These are phyloP conservation scores for Glossophaga mutica DNA, from an alignment of 2,797 vertebrate genomes.

Conservation along the genomic window DNA sequence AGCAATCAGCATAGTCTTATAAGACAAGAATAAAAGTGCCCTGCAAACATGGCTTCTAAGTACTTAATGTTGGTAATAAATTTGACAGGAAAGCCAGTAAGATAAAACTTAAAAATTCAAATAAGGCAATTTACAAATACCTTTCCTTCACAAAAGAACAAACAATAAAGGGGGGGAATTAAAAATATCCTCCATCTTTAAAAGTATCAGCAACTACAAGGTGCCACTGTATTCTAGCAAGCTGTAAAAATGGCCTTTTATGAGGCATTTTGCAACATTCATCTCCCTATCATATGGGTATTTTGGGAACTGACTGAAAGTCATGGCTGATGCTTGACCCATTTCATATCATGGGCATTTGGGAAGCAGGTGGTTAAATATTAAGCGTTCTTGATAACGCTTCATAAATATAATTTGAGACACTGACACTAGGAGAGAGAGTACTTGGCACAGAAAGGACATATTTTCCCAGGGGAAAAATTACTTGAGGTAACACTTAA, in stretches of 20 bases:
- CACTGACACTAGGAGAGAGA: slow-evolving; percentile 39
- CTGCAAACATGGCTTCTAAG: slow-evolving; percentile 54
- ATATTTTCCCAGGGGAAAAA: neutral
- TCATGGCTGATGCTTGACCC: neutral
- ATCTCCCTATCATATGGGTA: neutral
- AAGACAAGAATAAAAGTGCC: slow-evolving; percentile 67
- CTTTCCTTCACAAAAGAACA: slow-evolving; percentile 44
- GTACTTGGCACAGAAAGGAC: slow-evolving; percentile 54
- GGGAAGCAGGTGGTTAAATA: slow-evolving; percentile 55
- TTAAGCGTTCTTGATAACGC: slow-evolving; percentile 33
- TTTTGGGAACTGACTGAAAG: neutral
- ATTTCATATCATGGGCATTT: accelerated
- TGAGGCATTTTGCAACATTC: neutral
- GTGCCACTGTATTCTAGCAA: slow-evolving; percentile 73
- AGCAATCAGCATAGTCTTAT: slow-evolving; percentile 39
- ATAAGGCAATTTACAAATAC: slow-evolving; percentile 52
- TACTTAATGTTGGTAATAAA: slow-evolving; percentile 42
- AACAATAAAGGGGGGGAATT: neutral
- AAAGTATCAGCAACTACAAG: slow-evolving; percentile 57
- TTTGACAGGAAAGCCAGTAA: slow-evolving; percentile 49
- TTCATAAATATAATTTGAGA: slow-evolving; percentile 47
- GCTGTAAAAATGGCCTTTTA: slow-evolving; percentile 35
- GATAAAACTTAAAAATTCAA: slow-evolving; percentile 42
- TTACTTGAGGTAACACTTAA: slow-evolving; percentile 53
- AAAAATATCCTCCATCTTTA: neutral